These are phyloP conservation scores for Myrmecobius fasciatus DNA, from an alignment of 2,113 vertebrate genomes.

Conservation along the genomic window DNA sequence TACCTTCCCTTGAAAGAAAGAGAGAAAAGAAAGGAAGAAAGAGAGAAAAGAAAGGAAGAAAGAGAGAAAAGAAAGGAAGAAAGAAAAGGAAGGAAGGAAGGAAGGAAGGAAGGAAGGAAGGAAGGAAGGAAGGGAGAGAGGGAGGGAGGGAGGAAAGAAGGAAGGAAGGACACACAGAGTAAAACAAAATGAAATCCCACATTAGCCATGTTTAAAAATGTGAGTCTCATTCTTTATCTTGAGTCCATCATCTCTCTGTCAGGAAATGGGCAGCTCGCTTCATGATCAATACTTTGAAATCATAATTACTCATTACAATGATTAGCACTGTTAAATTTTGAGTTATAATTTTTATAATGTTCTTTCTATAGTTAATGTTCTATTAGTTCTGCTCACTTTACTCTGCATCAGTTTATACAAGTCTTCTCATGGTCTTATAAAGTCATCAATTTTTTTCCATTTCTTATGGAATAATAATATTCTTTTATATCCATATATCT, in stretches of 20 bases:
- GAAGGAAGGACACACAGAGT: not conserved
- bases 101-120: no score
- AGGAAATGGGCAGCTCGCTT: not conserved
- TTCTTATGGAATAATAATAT: not conserved
- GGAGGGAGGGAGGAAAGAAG: not conserved
- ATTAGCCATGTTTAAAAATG: not conserved
- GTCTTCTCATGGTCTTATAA: not conserved
- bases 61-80: accelerated
- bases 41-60: no score
- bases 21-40: not conserved
- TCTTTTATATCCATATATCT: not conserved
- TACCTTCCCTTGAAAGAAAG: not conserved
- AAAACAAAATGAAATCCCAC: not conserved
- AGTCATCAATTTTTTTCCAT: not conserved
- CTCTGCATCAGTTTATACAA: not conserved
- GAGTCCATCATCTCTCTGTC: not conserved
- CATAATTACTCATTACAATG: not conserved
- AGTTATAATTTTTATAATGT: not conserved
- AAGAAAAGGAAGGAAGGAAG: not conserved
- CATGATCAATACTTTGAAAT: not conserved
- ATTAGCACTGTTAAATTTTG: not conserved
- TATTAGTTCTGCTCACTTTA: not conserved
- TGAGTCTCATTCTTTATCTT: not conserved
- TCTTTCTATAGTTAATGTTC: not conserved
- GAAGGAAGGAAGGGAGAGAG: no score